Percentiles rank a stretch among this genome's conserved stretches.
Evolutionary conservation across 1,140 invertebrate species (phyloP).

Genomic region (Cherax quadricarinatus): DNA sequence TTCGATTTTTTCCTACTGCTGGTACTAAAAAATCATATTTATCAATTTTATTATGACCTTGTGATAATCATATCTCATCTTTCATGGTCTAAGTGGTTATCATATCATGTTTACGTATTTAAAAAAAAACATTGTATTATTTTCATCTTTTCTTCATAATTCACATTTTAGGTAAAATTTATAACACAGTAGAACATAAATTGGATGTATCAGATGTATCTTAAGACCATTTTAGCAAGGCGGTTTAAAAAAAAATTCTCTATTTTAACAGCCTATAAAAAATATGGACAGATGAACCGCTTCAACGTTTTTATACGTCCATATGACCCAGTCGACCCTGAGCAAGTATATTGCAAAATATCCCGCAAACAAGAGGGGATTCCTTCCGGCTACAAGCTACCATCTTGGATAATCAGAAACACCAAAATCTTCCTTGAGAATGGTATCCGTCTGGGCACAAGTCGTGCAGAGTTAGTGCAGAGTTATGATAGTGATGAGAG

Average conservation of each 20-base stretch:
- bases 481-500: background rate
- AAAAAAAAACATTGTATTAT: too few species aligned
- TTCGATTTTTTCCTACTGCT: too few species aligned
- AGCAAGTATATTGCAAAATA: background rate
- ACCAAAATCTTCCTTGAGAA: constrained; percentile 11
- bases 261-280: background rate
- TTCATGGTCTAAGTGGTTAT: too few species aligned
- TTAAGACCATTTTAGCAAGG: too few species aligned
- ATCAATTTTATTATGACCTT: too few species aligned
- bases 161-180: too few species aligned
- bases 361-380: background rate
- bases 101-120: too few species aligned
- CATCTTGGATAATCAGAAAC: constrained; percentile 19
- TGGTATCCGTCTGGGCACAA: background rate
- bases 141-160: too few species aligned
- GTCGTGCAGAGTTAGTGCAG: background rate
- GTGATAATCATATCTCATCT: too few species aligned
- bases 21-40: too few species aligned
- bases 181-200: too few species aligned
- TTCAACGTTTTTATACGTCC: background rate
- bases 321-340: background rate
- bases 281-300: background rate
- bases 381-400: background rate
- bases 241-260: background rate
- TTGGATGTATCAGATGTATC: too few species aligned